Evolutionary conservation across 2,113 vertebrate species (phyloP).

Genomic region (Seriola dumerili): DNA sequence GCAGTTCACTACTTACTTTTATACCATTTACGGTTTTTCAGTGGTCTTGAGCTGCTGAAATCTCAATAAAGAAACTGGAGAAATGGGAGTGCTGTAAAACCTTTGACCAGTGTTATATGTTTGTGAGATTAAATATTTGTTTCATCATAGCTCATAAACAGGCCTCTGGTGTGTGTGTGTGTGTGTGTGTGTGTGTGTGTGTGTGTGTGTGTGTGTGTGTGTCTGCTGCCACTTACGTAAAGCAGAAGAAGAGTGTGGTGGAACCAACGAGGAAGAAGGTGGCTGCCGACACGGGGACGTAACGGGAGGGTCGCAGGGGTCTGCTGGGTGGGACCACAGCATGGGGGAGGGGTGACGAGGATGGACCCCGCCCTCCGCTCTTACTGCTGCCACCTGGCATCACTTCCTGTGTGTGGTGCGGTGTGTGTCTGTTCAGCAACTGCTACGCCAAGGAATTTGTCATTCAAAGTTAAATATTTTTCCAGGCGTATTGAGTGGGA

Average conservation of each 20-base stretch:
- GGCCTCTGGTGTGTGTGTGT: not conserved
- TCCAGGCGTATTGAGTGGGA: not conserved
- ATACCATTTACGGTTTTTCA: no score
- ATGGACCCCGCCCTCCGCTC: constrained; percentile 82
- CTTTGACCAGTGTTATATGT: no score
- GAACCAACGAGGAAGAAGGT: constrained; percentile 97
- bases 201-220: not conserved
- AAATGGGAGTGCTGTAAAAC: no score
- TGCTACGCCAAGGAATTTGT: constrained; percentile 5
- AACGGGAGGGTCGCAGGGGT: constrained; percentile 88
- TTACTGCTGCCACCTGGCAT: constrained; percentile 84
- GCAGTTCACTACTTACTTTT: no score
- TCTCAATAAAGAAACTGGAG: no score
- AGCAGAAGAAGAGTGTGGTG: constrained; percentile 97
- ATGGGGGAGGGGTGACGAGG: constrained; percentile 81
- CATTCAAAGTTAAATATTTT: constrained; percentile 32
- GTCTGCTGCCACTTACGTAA: constrained; percentile 92
- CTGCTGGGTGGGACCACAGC: constrained; percentile 86
- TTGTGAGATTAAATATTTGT: no score
- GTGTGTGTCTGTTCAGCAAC: constrained; percentile 12
- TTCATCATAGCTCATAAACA: not conserved
- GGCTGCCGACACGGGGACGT: constrained; percentile 95
- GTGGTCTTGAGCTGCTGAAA: no score
- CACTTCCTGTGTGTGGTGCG: constrained; percentile 55
- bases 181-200: no score